These are phyloP conservation scores for Gnathonemus echidnorhynchus DNA, from an alignment of 2,113 vertebrate species.

Conservation along the genomic window DNA sequence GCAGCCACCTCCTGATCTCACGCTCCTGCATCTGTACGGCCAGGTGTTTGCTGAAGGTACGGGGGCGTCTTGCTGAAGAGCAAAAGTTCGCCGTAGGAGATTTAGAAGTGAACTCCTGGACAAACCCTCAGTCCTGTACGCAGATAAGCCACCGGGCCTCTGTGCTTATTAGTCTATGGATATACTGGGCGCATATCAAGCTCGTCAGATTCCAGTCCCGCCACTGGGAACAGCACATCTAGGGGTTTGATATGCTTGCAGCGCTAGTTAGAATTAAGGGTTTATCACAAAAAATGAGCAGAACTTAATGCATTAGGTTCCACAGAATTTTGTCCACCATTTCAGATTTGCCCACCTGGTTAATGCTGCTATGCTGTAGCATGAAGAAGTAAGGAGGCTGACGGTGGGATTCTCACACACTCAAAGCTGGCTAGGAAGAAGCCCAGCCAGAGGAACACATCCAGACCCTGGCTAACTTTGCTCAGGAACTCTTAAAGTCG, in stretches of 20 bases:
- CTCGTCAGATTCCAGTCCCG: neutral
- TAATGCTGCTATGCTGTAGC: neutral
- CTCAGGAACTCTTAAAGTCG: neutral
- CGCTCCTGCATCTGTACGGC: neutral
- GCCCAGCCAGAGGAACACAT: too few species aligned
- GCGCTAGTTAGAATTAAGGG: neutral
- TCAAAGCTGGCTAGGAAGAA: neutral
- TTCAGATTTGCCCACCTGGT: too few species aligned
- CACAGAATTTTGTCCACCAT: neutral
- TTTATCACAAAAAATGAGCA: neutral
- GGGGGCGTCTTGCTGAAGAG: neutral
- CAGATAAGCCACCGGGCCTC: neutral
- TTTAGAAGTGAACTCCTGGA: neutral
- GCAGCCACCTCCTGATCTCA: neutral
- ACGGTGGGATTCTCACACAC: neutral
- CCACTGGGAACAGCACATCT: neutral
- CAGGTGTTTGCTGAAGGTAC: neutral
- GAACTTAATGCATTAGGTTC: neutral
- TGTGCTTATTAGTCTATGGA: neutral
- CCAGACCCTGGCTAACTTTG: neutral
- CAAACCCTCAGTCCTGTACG: neutral
- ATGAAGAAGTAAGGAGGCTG: neutral
- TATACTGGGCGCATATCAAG: neutral
- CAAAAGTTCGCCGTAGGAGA: neutral
- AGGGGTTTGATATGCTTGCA: slow-evolving; percentile 1